These are phyloP conservation scores for Odontomachus brunneus DNA, from an alignment of 1,140 invertebrate genomes.

Conservation along the genomic window DNA sequence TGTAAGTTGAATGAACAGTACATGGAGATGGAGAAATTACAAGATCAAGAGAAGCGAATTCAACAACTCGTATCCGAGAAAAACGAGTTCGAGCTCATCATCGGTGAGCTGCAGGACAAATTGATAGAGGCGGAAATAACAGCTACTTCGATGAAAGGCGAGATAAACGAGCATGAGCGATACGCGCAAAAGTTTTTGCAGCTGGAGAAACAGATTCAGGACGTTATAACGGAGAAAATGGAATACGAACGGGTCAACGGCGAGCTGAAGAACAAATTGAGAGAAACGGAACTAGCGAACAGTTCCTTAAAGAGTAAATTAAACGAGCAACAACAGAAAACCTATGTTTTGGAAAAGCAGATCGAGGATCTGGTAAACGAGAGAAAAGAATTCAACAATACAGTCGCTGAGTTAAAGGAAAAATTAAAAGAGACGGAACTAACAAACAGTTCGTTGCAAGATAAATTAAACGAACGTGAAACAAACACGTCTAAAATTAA, in stretches of 20 bases:
- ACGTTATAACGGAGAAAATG: constrained; percentile 37
- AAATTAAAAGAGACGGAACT: constrained; percentile 24
- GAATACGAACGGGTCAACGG: constrained; percentile 40
- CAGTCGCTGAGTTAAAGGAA: background rate
- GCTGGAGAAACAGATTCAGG: constrained; percentile 25
- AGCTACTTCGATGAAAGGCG: background rate
- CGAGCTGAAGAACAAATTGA: constrained; percentile 47
- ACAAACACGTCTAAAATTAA: background rate
- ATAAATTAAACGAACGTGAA: constrained; percentile 1
- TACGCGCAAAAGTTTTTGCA: constrained; percentile 19
- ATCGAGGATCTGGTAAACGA: constrained; percentile 25
- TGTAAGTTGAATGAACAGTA: background rate
- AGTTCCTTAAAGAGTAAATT: constrained; percentile 18
- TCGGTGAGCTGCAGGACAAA: constrained; percentile 46
- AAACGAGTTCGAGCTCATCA: constrained; percentile 8
- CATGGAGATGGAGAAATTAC: background rate
- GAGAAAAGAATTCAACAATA: constrained; percentile 38
- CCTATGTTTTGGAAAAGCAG: constrained; percentile 29
- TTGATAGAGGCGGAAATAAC: constrained; percentile 3
- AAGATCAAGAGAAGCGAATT: constrained; percentile 30
- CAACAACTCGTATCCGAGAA: constrained; percentile 33
- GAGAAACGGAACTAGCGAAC: constrained; percentile 29
- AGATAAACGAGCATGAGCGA: background rate
- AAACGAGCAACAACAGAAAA: constrained; percentile 34
- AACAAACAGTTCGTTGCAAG: constrained; percentile 7